phyloP scores from a whole-genome alignment of 2,888 invertebrate species.

The Athrips mouffetella region DNA sequence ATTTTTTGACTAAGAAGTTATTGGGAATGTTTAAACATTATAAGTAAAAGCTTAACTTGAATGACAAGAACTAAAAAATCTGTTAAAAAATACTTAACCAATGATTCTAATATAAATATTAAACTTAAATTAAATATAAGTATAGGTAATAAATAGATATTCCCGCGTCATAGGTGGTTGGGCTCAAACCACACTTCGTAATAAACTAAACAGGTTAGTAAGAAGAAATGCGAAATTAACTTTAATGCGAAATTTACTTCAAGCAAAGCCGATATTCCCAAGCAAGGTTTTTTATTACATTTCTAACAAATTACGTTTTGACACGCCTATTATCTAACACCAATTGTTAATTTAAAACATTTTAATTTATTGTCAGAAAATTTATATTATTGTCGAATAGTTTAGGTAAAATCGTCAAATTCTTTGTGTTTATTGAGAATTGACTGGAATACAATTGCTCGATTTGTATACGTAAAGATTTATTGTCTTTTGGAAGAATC shows the following conservation, averaged over 20 bases:
- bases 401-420: slow-evolving; percentile 51
- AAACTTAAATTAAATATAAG: too few species aligned
- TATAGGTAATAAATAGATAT: too few species aligned
- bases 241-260: neutral
- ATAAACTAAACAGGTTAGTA: slow-evolving; percentile 22
- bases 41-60: too few species aligned
- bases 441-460: slow-evolving; percentile 68
- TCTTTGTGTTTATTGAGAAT: slow-evolving; percentile 51
- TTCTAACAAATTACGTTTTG: slow-evolving; percentile 10
- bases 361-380: slow-evolving; percentile 51
- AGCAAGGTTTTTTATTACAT: neutral
- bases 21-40: too few species aligned
- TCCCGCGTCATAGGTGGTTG: slow-evolving; percentile 38
- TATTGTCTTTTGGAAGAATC: slow-evolving; percentile 60
- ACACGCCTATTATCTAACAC: slow-evolving; percentile 50
- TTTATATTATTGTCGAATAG: slow-evolving; percentile 21
- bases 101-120: neutral
- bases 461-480: slow-evolving; percentile 48
- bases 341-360: slow-evolving; percentile 38
- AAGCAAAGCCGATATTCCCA: slow-evolving; percentile 19
- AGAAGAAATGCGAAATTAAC: neutral
- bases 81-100: neutral
- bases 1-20: too few species aligned
- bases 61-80: too few species aligned
- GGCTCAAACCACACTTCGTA: slow-evolving; percentile 46